Evolutionary conservation across 2,797 vertebrate genomes (phyloP).

Genomic region (Argyrosomus regius): DNA sequence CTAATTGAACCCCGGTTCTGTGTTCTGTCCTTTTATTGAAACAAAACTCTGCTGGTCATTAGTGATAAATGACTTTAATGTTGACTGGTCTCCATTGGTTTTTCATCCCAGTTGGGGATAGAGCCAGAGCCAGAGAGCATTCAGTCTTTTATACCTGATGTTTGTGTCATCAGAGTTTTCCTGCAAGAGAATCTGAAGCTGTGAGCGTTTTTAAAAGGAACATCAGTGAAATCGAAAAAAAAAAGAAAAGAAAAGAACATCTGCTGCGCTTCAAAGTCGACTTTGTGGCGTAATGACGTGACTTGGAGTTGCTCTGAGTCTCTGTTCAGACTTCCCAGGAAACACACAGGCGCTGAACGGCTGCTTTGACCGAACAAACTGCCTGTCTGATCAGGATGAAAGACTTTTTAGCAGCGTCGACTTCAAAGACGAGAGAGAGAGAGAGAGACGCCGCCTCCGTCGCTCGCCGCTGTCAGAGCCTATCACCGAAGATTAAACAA

Average conservation of each 20-base stretch:
- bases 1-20: background rate
- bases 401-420: conserved; percentile 32
- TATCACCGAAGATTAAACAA: conserved; percentile 21
- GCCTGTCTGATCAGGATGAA: conserved; percentile 71
- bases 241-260: conserved; percentile 3
- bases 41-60: background rate
- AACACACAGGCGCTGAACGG: conserved; percentile 12
- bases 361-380: conserved; percentile 55
- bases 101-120: background rate
- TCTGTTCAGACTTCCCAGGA: conserved; percentile 43
- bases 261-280: conserved; percentile 39
- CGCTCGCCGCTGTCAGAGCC: conserved; percentile 15
- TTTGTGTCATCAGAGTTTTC: conserved; percentile 28
- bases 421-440: conserved; percentile 49
- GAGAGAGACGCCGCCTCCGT: background rate
- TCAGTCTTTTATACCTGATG: conserved; percentile 2
- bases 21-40: background rate
- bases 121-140: background rate
- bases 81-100: background rate
- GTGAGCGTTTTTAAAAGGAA: conserved; percentile 10
- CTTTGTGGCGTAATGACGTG: conserved; percentile 1
- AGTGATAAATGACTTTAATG: conserved; percentile 3
- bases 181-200: conserved; percentile 18
- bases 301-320: conserved; percentile 17
- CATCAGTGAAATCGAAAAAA: background rate